Evolutionary conservation across 2,888 invertebrate species (phyloP), one percentile per base, ranked within the genome.

Genomic region (Craniophora ligustri): DNA sequence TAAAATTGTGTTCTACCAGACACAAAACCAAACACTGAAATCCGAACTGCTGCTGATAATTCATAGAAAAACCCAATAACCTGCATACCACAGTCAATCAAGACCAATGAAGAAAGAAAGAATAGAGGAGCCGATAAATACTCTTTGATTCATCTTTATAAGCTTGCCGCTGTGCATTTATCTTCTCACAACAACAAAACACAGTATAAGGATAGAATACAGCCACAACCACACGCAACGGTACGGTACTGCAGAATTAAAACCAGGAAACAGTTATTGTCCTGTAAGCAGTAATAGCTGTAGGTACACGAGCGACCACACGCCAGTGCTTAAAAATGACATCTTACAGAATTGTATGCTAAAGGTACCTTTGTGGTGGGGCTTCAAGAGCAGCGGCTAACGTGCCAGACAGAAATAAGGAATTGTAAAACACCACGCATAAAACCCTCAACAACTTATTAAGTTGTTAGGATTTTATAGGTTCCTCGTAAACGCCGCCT

Each of bases 371-470:
- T 31, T 58, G 51, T 13, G 62, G 65, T 51, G 39, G 51, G 47
- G 47, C 66, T 5, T 36, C 28, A 40, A 44, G 58, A 59, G 23
- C 32, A 40, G 66, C 51, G 59, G 32, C 30, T 19, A 4, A 26
- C 8, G 14, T 46, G 21, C 14, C 15, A 41, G 28, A n/a, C 19
- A 14, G 10, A 18, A 8, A 21, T 19, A 11, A 13, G 16, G 35
- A 42, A 44, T 28, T 40, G 39, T 40, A 30, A 38, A 45, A 18
- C 11, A 3, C 13, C 21, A 19, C 45, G 23, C 45, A 49, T 45
- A 53, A 48, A 48, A 53, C 45, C 6, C 26, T 34, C n/a, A 10
- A 21, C 10, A n/a, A 31, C 38, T 64, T 66, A 64, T 53, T 66
- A 39, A 59, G 53, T 49, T 53, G 48, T 64, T 49, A 5, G 48